A percentile compares a stretch with the other conserved stretches of the same genome.
Conservation (phyloP, 2,888 invertebrate species). For the Emmelina monodactyla region DNA sequence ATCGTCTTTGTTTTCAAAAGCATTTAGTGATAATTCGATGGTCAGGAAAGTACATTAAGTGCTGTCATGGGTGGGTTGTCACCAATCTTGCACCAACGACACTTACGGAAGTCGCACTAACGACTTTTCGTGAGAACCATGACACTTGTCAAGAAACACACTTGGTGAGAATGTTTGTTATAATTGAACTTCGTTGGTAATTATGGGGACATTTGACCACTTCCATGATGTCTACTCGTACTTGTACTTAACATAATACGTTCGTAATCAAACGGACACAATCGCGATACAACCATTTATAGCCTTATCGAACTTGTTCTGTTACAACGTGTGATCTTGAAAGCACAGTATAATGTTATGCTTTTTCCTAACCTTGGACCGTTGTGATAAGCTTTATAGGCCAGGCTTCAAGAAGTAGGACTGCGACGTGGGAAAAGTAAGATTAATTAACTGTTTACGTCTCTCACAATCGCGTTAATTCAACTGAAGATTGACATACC, state of each 20-base stretch:
- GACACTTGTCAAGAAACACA: slow-evolving; percentile 14
- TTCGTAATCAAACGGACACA: too few species aligned
- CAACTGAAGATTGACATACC: slow-evolving; percentile 12
- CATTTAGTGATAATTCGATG: too few species aligned
- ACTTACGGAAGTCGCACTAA: slow-evolving; percentile 36
- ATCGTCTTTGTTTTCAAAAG: too few species aligned
- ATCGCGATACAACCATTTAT: too few species aligned
- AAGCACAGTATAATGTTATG: too few species aligned
- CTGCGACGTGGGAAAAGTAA: slow-evolving; percentile 10
- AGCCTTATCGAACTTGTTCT: too few species aligned
- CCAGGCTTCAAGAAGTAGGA: slow-evolving; percentile 13
- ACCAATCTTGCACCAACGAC: slow-evolving; percentile 6
- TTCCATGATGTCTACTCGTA: too few species aligned
- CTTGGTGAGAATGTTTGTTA: neutral
- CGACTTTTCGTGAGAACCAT: slow-evolving; percentile 40
- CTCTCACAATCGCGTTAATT: slow-evolving; percentile 6
- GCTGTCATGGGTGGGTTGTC: slow-evolving; percentile 14
- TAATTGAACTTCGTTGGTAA: neutral
- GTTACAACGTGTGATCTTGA: too few species aligned
- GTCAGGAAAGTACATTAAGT: too few species aligned
- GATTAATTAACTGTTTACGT: slow-evolving; percentile 13
- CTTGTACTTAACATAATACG: too few species aligned
- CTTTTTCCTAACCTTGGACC: slow-evolving; percentile 22
- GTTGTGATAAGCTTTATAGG: slow-evolving; percentile 25
- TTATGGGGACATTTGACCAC: too few species aligned